Conservation (phyloP, 2,113 vertebrate genomes). For the Mobula hypostoma region DNA sequence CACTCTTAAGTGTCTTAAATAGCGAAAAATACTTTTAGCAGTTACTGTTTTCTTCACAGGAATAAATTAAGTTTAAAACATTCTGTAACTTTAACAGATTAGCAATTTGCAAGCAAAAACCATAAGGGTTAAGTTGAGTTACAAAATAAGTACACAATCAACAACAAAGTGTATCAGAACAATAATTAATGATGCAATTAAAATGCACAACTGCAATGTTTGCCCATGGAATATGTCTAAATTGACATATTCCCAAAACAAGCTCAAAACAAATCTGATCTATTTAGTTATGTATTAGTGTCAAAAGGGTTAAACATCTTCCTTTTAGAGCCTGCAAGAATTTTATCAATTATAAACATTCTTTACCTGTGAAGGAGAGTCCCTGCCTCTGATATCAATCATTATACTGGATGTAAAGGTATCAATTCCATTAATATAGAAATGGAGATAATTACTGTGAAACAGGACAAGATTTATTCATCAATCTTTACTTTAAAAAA, state of each 20-base stretch:
- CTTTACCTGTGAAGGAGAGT: not conserved
- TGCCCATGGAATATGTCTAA: not conserved
- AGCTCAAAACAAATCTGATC: not conserved
- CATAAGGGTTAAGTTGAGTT: conserved; percentile 62
- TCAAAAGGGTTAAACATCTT: conserved; percentile 33
- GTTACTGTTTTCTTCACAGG: conserved; percentile 63
- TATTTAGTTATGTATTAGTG: not conserved
- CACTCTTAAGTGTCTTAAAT: conserved; percentile 54
- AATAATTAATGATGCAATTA: not conserved
- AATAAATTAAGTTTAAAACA: conserved; percentile 72
- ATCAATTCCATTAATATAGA: not conserved
- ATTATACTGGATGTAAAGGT: conserved; percentile 2
- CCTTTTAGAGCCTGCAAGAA: not conserved
- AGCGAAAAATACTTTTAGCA: conserved; percentile 65
- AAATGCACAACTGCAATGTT: not conserved
- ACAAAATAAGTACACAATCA: not conserved
- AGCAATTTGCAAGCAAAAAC: conserved; percentile 68
- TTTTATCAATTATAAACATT: not conserved
- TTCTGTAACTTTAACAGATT: conserved; percentile 74
- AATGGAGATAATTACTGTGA: not conserved
- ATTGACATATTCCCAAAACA: not conserved
- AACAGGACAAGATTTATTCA: not conserved
- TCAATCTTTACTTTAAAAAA: not conserved
- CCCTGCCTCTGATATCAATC: not conserved
- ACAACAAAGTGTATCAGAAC: not conserved